Percentiles rank a stretch among this genome's conserved stretches.
Conservation (phyloP, 2,888 invertebrate species). For the Pharmacophagus antenor region DNA sequence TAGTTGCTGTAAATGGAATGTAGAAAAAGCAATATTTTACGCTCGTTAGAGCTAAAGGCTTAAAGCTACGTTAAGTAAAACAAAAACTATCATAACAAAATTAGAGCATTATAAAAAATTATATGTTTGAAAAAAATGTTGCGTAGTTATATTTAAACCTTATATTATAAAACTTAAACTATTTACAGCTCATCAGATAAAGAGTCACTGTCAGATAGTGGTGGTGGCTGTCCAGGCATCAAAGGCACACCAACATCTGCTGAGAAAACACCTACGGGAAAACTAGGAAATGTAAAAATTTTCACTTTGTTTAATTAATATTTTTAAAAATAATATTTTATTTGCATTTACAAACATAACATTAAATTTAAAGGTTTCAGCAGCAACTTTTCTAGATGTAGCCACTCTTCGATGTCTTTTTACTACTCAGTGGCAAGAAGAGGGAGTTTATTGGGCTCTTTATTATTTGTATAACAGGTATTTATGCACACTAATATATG, state of each 20-base stretch:
- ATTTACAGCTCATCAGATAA: conserved; percentile 85
- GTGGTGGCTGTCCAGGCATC: conserved; percentile 51
- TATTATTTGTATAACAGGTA: conserved; percentile 94
- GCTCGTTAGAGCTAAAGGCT: too few species aligned
- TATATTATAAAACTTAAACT: too few species aligned
- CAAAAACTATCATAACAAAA: too few species aligned
- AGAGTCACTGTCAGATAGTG: conserved; percentile 85
- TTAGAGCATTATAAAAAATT: too few species aligned
- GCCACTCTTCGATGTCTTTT: conserved; percentile 97
- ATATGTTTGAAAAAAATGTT: too few species aligned
- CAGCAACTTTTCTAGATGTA: conserved; percentile 97
- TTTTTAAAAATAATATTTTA: not conserved
- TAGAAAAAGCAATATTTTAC: too few species aligned
- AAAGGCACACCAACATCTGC: conserved; percentile 62
- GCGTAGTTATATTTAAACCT: not conserved
- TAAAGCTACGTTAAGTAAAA: too few species aligned
- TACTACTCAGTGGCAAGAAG: conserved; percentile 98
- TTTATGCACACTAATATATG: conserved; percentile 22
- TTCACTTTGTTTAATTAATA: not conserved
- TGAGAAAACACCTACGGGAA: conserved; percentile 56
- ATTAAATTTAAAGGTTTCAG: conserved; percentile 79
- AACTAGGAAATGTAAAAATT: conserved; percentile 62
- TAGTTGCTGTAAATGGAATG: too few species aligned
- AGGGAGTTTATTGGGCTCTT: conserved; percentile 98
- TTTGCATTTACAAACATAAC: conserved; percentile 2